These are phyloP conservation scores for Sycobia sp. DNA, from an alignment of 1,140 invertebrate genomes.

Conservation along the genomic window DNA sequence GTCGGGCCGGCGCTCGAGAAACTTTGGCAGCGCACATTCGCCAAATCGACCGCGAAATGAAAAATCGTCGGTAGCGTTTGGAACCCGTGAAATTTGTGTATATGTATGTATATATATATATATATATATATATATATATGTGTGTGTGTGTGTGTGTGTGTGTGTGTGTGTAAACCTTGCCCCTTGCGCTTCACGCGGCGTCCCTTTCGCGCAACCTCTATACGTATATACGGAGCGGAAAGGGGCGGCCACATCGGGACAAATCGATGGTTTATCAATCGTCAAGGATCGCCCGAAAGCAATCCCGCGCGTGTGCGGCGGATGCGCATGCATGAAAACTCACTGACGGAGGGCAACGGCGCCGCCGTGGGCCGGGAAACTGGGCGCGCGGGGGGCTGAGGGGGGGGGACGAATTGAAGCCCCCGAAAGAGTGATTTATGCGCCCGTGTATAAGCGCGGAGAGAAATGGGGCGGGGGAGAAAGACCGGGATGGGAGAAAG, in stretches of 20 bases:
- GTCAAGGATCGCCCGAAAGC: neutral
- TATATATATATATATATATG: no score
- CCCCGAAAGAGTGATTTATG: neutral
- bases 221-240: neutral
- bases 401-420: neutral
- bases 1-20: no score
- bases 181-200: no score
- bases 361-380: no score
- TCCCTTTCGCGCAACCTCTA: neutral
- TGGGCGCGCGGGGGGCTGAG: neutral
- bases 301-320: neutral
- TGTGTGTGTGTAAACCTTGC: no score
- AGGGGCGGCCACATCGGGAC: neutral
- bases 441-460: neutral
- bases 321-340: neutral
- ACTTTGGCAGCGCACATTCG: neutral
- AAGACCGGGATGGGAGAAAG: no score
- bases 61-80: neutral
- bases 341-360: neutral
- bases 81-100: no score
- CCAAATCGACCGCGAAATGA: neutral
- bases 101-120: no score
- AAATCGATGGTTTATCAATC: slow-evolving; percentile 14
- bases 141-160: no score
- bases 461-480: neutral